phyloP scores from a whole-genome alignment of 2,797 vertebrate species.

The Urocyon cinereoargenteus region DNA sequence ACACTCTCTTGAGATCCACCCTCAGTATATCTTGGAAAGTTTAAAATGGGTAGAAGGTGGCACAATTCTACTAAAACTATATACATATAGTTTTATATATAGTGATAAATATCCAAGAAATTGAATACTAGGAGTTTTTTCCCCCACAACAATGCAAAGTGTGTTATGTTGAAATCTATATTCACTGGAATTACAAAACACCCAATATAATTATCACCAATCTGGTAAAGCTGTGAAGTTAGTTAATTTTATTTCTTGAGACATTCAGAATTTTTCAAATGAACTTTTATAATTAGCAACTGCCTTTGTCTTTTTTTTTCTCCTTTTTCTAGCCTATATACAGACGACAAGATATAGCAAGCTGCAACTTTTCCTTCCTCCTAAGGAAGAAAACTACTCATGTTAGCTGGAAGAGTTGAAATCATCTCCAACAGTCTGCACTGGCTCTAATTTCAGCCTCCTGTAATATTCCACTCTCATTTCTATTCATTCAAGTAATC shows the following conservation, averaged over 20 bases:
- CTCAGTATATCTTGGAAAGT: not conserved
- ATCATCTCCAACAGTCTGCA: not conserved
- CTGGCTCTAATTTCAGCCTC: slow-evolving; percentile 41
- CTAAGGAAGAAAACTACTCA: not conserved
- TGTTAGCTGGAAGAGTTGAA: not conserved
- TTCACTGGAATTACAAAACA: slow-evolving; percentile 9
- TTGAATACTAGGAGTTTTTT: not conserved
- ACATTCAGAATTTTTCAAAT: slow-evolving; percentile 42
- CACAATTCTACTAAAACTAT: not conserved
- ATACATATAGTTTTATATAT: not conserved
- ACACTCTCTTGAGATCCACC: not conserved
- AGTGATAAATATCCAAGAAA: not conserved
- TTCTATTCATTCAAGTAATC: not conserved
- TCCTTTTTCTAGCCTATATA: not conserved
- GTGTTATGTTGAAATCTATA: slow-evolving; percentile 17
- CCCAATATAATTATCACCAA: not conserved
- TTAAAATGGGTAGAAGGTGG: not conserved
- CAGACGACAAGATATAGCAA: not conserved
- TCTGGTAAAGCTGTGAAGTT: not conserved
- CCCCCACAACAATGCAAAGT: not conserved
- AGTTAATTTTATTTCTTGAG: slow-evolving; percentile 50
- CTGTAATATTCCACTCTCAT: not conserved
- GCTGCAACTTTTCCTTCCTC: not conserved
- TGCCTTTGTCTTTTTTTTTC: not conserved
- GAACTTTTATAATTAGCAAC: slow-evolving; percentile 41